These are phyloP conservation scores for Vultur gryphus DNA, from an alignment of 2,797 vertebrate species.

Conservation along the genomic window DNA sequence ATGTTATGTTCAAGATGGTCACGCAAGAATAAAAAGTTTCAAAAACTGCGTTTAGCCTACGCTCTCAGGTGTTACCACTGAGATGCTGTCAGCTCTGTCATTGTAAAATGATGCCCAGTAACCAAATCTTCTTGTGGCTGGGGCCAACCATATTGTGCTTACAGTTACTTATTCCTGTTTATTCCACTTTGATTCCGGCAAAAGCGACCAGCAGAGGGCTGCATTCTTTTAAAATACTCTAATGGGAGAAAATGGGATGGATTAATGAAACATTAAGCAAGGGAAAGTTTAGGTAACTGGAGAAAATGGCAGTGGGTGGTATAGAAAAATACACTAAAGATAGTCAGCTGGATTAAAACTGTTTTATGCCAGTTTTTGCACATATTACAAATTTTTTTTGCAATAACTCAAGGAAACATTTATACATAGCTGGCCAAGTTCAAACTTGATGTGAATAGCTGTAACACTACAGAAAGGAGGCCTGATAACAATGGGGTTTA, in stretches of 20 bases:
- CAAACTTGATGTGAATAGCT: not conserved
- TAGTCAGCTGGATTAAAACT: not conserved
- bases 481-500: not conserved
- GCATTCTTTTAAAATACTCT: not conserved
- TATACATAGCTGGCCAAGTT: not conserved
- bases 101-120: not conserved
- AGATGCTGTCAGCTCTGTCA: not conserved
- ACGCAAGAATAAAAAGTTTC: not conserved
- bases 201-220: conserved; percentile 41
- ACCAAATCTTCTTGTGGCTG: not conserved
- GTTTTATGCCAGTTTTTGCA: not conserved
- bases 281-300: not conserved
- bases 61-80: not conserved
- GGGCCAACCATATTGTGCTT: rapidly evolving
- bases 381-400: not conserved
- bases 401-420: not conserved
- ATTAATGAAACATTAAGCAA: not conserved
- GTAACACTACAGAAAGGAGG: not conserved
- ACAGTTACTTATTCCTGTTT: not conserved
- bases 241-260: not conserved
- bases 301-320: not conserved
- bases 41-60: not conserved
- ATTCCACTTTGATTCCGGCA: not conserved
- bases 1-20: not conserved
- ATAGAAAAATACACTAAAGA: not conserved